These are phyloP conservation scores for Neomorphus geoffroyi DNA, from an alignment of 2,797 vertebrate genomes.

Conservation along the genomic window DNA sequence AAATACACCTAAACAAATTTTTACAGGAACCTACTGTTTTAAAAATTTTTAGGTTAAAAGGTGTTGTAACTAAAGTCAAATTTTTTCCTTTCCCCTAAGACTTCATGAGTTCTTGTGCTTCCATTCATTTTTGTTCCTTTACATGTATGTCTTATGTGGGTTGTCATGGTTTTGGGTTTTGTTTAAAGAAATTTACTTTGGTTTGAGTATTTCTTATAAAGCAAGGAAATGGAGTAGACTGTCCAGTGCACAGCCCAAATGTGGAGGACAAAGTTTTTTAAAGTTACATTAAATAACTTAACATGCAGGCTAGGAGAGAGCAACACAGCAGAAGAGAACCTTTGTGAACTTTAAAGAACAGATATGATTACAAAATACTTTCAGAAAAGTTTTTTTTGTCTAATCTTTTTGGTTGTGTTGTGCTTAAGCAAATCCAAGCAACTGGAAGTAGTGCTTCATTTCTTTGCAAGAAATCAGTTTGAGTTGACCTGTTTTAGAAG, in stretches of 20 bases:
- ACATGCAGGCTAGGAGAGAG: background rate
- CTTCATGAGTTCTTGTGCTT: background rate
- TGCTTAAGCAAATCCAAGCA: background rate
- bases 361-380: background rate
- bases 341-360: background rate
- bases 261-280: background rate
- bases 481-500: background rate
- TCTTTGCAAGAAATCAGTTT: background rate
- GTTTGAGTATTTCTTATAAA: background rate
- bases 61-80: background rate
- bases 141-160: background rate
- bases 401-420: background rate
- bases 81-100: background rate
- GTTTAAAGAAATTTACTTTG: background rate
- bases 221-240: background rate
- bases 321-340: background rate
- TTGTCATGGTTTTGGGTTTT: background rate
- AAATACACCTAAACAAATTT: background rate
- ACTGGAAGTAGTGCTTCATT: background rate
- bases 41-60: background rate
- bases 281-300: background rate
- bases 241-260: background rate
- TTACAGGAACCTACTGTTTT: background rate
- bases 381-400: background rate
- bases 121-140: background rate